Evolutionary conservation across 2,113 vertebrate genomes (phyloP).

Genomic region (Cheirogaleus medius): DNA sequence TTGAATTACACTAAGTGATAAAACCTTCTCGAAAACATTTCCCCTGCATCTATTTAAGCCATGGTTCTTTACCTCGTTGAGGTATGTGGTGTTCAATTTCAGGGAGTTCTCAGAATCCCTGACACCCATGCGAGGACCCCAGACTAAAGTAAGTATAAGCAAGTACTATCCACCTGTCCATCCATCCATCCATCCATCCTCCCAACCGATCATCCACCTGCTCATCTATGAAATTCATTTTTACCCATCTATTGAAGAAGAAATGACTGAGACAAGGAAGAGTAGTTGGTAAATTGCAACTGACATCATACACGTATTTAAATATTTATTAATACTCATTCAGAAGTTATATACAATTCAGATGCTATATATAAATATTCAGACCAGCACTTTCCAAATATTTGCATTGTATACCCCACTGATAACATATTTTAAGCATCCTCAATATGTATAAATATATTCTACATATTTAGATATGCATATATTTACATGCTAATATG

Average conservation of each 20-base stretch:
- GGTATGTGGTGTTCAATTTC: not conserved
- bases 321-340: not conserved
- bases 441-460: not conserved
- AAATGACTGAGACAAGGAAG: not conserved
- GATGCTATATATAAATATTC: not conserved
- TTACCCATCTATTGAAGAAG: not conserved
- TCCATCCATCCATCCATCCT: fast-evolving
- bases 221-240: not conserved
- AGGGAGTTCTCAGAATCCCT: not conserved
- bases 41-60: not conserved
- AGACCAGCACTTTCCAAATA: not conserved
- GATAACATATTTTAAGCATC: not conserved
- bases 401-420: not conserved
- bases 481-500: not conserved
- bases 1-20: not conserved
- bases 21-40: not conserved
- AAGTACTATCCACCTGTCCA: not conserved
- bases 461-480: not conserved
- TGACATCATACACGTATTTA: not conserved
- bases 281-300: not conserved
- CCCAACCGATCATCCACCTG: not conserved
- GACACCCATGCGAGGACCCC: fast-evolving
- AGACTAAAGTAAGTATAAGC: not conserved
- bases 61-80: not conserved
- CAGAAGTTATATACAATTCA: not conserved